These are phyloP conservation scores for Patella depressa DNA, from an alignment of 2,888 invertebrate species.

Conservation along the genomic window DNA sequence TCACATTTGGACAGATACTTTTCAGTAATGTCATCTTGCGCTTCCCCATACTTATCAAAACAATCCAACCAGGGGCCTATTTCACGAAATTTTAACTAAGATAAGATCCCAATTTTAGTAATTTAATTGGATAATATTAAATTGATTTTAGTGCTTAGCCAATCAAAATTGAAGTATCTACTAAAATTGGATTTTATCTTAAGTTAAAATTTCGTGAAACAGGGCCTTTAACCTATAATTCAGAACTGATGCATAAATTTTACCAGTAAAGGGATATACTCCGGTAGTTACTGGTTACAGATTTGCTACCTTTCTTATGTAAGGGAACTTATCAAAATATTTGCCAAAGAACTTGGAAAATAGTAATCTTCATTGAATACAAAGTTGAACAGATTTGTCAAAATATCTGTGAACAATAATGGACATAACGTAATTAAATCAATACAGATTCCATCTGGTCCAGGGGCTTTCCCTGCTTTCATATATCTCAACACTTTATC, in stretches of 20 bases:
- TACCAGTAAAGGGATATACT: not conserved
- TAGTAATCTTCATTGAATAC: too few species aligned
- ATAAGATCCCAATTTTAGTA: too few species aligned
- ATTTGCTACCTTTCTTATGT: not conserved
- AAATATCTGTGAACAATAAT: too few species aligned
- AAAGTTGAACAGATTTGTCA: too few species aligned
- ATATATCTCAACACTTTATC: not conserved
- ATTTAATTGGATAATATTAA: too few species aligned
- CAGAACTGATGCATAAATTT: not conserved
- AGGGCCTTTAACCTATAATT: not conserved
- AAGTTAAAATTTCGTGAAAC: too few species aligned
- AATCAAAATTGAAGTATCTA: too few species aligned
- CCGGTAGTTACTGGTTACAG: not conserved
- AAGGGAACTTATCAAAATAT: not conserved
- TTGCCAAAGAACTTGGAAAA: not conserved
- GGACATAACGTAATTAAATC: not conserved
- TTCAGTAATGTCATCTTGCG: not conserved
- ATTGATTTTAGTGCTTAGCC: too few species aligned
- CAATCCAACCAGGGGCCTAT: slow-evolving; percentile 6
- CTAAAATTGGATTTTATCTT: too few species aligned
- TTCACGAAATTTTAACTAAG: too few species aligned
- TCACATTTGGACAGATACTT: not conserved
- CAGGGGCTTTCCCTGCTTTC: not conserved
- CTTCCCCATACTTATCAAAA: not conserved
- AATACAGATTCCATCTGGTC: not conserved